Percentiles rank a stretch among this genome's conserved stretches.
Evolutionary conservation across 92 coral and sea anemone genomes (phyloP).

Genomic region (Parazoanthus darwini): DNA sequence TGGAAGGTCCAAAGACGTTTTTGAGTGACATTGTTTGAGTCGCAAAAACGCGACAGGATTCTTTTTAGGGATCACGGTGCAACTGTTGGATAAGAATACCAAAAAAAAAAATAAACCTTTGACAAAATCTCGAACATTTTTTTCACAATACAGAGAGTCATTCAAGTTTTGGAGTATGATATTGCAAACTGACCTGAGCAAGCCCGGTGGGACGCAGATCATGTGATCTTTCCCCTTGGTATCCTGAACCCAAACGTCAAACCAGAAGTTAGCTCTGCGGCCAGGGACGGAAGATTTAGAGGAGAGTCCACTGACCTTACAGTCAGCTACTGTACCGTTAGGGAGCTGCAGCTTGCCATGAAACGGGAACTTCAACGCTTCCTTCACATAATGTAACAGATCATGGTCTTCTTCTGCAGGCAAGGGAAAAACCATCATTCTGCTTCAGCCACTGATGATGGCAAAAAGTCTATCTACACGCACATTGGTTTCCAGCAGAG

Average conservation of each 20-base stretch:
- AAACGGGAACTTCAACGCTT: conserved; percentile 1
- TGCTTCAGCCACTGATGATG: too few relatives aligned
- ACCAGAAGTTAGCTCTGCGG: neutral
- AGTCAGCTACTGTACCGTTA: neutral
- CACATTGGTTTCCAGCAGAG: too few relatives aligned
- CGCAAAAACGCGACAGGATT: too few relatives aligned
- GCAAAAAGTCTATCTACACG: too few relatives aligned
- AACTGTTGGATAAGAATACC: too few relatives aligned
- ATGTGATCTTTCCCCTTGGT: neutral
- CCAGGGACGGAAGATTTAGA: neutral
- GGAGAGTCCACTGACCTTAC: neutral
- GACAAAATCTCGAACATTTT: too few relatives aligned
- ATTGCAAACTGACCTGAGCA: neutral
- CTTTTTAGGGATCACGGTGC: too few relatives aligned
- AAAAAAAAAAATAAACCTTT: too few relatives aligned
- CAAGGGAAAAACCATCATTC: neutral
- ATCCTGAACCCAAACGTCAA: conserved; percentile 1
- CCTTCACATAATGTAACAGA: neutral
- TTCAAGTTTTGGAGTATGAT: too few relatives aligned
- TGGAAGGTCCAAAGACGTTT: too few relatives aligned
- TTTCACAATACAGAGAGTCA: too few relatives aligned
- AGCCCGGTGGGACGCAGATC: neutral
- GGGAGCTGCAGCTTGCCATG: conserved; percentile 4
- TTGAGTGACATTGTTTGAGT: too few relatives aligned
- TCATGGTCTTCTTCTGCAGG: neutral